A percentile compares a stretch with the other conserved stretches of the same genome.
These are phyloP conservation scores for Bujurquina vittata DNA, from an alignment of 2,113 vertebrate genomes.

Conservation along the genomic window DNA sequence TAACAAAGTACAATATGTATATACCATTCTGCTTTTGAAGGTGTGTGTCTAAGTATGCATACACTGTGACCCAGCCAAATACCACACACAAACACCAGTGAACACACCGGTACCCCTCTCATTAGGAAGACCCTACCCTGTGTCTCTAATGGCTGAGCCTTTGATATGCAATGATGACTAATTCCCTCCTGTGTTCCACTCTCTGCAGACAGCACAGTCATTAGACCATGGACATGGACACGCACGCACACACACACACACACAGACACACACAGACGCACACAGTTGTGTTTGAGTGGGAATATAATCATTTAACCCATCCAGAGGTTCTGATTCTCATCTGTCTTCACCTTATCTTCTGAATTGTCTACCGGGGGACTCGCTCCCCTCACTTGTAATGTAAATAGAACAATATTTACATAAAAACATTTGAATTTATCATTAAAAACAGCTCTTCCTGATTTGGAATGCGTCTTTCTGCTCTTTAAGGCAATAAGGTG, in stretches of 20 bases:
- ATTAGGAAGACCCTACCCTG: conserved; percentile 73
- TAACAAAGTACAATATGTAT: neutral
- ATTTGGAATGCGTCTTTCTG: conserved; percentile 61
- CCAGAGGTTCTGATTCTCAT: conserved; percentile 73
- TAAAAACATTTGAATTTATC: conserved; percentile 79
- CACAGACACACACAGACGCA: neutral
- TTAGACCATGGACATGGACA: conserved; percentile 61
- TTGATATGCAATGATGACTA: conserved; percentile 83
- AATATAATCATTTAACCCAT: conserved; percentile 75
- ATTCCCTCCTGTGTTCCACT: conserved; percentile 78
- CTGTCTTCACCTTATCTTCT: conserved; percentile 68
- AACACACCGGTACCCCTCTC: conserved; percentile 64
- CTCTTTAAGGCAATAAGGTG: conserved; percentile 75
- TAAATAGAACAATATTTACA: conserved; percentile 81
- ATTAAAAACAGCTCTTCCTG: conserved; percentile 70
- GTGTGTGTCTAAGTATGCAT: conserved; percentile 31
- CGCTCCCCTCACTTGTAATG: conserved; percentile 70
- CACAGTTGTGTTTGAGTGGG: conserved; percentile 28
- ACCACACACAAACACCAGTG: conserved; percentile 32
- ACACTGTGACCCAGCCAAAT: conserved; percentile 49
- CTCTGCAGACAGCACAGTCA: conserved; percentile 72
- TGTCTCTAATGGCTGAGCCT: conserved; percentile 73
- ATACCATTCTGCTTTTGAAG: conserved; percentile 26
- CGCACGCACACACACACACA: conserved; percentile 34
- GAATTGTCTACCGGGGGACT: conserved; percentile 69